phyloP scores from a whole-genome alignment of 2,888 invertebrate genomes.

The Chymomyza fuscimana region DNA sequence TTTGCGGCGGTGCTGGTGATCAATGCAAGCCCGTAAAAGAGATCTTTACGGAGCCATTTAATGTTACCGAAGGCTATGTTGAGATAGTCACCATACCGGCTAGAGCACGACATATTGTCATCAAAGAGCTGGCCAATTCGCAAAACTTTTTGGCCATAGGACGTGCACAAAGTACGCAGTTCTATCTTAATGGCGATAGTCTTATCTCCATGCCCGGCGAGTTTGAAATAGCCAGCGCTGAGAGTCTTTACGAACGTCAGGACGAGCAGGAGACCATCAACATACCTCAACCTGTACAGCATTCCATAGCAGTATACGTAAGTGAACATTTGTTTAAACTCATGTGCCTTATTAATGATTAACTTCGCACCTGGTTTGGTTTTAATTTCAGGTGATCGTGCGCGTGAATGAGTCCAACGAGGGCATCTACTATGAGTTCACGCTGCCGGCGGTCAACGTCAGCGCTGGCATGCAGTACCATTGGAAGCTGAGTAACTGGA shows the following conservation, averaged over 20 bases:
- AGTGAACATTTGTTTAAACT: conserved; percentile 54
- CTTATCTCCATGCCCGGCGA: conserved; percentile 88
- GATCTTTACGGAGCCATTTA: conserved; percentile 79
- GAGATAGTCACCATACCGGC: conserved; percentile 86
- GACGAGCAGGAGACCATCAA: conserved; percentile 89
- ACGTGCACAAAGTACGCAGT: conserved; percentile 84
- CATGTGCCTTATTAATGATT: not conserved
- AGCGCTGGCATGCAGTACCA: conserved; percentile 84
- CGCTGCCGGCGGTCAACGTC: conserved; percentile 80
- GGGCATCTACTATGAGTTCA: conserved; percentile 92
- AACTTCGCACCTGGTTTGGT: not conserved
- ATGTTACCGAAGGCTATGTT: conserved; percentile 83
- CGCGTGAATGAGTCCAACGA: conserved; percentile 88
- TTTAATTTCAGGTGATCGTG: conserved; percentile 83
- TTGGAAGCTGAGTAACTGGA: conserved; percentile 91
- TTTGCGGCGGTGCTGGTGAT: conserved; percentile 91
- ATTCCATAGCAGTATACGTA: conserved; percentile 91
- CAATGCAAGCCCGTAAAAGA: conserved; percentile 86
- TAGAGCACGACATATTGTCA: conserved; percentile 88
- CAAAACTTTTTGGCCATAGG: conserved; percentile 90
- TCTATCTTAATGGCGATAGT: conserved; percentile 90
- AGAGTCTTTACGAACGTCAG: conserved; percentile 88
- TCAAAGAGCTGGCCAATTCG: conserved; percentile 88
- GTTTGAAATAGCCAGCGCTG: conserved; percentile 89
- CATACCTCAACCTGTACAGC: conserved; percentile 90